These are phyloP conservation scores for Lingula anatina DNA, from an alignment of 2,888 invertebrate species.

Conservation along the genomic window DNA sequence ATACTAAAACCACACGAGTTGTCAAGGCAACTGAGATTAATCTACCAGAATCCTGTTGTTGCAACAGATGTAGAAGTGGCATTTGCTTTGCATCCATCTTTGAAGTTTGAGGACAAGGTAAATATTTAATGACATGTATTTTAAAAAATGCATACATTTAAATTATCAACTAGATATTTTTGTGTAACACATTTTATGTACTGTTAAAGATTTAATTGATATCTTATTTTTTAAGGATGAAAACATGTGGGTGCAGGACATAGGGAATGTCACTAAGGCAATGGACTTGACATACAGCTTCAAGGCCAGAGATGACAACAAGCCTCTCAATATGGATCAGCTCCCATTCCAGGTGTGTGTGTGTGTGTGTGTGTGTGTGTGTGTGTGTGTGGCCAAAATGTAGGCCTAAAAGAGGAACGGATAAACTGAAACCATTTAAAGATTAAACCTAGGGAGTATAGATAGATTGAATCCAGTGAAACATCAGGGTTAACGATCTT, in stretches of 20 bases:
- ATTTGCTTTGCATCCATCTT: conserved; percentile 29
- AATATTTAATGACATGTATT: too few species aligned
- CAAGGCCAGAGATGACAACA: conserved; percentile 23
- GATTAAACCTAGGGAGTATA: too few species aligned
- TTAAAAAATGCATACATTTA: too few species aligned
- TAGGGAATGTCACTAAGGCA: conserved; percentile 35
- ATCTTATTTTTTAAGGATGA: conserved; percentile 19
- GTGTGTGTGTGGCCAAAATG: too few species aligned
- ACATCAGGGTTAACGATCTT: too few species aligned
- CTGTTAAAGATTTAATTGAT: too few species aligned
- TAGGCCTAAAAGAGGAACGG: too few species aligned
- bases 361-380: too few species aligned
- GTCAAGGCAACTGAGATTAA: conserved; percentile 33
- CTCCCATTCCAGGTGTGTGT: conserved; percentile 44
- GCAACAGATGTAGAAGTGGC: conserved; percentile 34
- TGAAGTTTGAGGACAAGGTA: conserved; percentile 31
- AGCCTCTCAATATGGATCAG: conserved; percentile 11
- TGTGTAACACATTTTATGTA: too few species aligned
- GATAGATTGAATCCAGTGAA: too few species aligned
- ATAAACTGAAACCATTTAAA: too few species aligned
- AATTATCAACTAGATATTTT: too few species aligned
- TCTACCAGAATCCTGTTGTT: conserved; percentile 37
- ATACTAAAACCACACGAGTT: conserved; percentile 38
- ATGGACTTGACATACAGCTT: conserved; percentile 32
- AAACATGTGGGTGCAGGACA: conserved; percentile 25